These are phyloP conservation scores for Beris morrisii DNA, from an alignment of 2,888 invertebrate genomes.

Conservation along the genomic window DNA sequence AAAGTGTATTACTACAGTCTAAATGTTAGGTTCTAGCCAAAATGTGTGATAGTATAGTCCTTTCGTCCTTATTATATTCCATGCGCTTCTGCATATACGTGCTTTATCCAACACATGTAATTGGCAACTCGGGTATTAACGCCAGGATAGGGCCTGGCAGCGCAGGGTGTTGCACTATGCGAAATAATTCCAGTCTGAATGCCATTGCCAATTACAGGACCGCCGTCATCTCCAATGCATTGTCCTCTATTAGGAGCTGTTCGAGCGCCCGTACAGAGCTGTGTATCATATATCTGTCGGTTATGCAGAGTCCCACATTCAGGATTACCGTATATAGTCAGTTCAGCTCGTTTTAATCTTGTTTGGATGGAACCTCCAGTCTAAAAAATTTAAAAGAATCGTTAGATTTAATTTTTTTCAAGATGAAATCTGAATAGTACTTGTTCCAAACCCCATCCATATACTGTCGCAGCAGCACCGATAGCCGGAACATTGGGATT, in stretches of 20 bases:
- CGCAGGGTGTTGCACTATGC: constrained; percentile 57
- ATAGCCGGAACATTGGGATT: constrained; percentile 40
- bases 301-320: constrained; percentile 51
- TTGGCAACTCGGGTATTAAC: constrained; percentile 56
- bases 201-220: constrained; percentile 53
- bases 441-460: constrained; percentile 51
- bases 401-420: no score
- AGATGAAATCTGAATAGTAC: constrained; percentile 38
- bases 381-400: no score
- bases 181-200: constrained; percentile 57
- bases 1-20: no score
- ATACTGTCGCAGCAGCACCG: constrained; percentile 42
- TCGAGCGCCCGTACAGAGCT: constrained; percentile 56
- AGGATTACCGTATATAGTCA: constrained; percentile 52
- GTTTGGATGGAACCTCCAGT: constrained; percentile 47
- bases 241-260: constrained; percentile 58
- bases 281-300: constrained; percentile 46
- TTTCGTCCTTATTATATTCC: no score
- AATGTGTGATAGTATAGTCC: no score
- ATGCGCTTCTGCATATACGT: no score
- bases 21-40: no score
- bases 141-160: constrained; percentile 54
- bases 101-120: constrained; percentile 50
- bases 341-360: constrained; percentile 52
- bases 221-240: constrained; percentile 57